Evolutionary conservation across 2,113 vertebrate species (phyloP), one percentile per base, ranked within the genome.

Genomic region (Paramormyrops kingsleyae): DNA sequence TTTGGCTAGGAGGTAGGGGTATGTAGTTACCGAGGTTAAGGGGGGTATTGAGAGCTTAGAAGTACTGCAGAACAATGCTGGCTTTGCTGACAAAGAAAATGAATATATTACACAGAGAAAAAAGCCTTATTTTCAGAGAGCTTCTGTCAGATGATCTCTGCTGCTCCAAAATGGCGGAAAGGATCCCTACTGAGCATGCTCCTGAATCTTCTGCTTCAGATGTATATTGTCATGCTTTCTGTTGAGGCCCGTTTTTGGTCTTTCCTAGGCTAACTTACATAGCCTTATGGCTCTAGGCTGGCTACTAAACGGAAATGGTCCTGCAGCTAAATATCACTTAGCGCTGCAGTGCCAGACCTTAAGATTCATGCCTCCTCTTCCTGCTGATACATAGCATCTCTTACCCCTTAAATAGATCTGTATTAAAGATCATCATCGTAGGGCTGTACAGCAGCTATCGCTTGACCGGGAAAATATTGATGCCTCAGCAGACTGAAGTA

Each of bases 141-240:
- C 27, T n/a, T 31, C 24, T 89, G 27, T 84, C 59, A 92, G 62
- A 50, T 46, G 88, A 49, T 90, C 83, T 5, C 62, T 35, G 62
- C 31, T 74, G 50, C 59, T 94, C 92, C 92, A 94, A 95, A 95
- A 96, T 96, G 95, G 95, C 94, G 94, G 95, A 93, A 93, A 93
- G 92, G 89, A 90, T 31, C 92, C 15, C 91, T 52, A 94, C 94
- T 95, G 95, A 95, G 95, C 95, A 96, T 96, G 95, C 95, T 95
- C 94, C 92, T n/a, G 88, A 42, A 7, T 19, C 74, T 8, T 80
- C 31, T 80, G 74, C 74, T 42, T 80, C 31, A 19, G 19, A 42
- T 17, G 17, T 2, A 19, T 77, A 6, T 77, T 2, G 35, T 77
- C 70, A 77, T 8, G 35, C 39, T 42, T 80, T 77, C 70, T 39